Conservation (phyloP, 2,888 invertebrate genomes). For the Drosophila crucigera region DNA sequence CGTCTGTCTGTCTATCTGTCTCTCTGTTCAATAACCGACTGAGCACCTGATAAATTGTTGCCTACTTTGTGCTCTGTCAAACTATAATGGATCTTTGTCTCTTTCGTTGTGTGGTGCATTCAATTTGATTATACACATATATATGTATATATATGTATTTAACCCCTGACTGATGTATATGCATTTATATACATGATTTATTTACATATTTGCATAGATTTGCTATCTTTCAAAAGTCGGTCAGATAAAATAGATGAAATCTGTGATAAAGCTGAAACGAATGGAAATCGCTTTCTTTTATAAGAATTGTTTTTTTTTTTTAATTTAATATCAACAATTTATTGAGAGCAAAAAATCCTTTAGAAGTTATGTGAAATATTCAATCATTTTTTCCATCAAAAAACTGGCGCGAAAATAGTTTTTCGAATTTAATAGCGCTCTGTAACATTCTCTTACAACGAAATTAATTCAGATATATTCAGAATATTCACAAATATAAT, state of each 20-base stretch:
- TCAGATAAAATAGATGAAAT: background rate
- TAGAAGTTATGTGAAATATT: background rate
- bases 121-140: background rate
- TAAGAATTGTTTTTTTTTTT: background rate
- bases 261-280: background rate
- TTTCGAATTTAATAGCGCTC: background rate
- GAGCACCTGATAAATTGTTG: constrained; percentile 62
- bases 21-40: constrained; percentile 29
- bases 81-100: constrained; percentile 29
- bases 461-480: background rate
- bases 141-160: background rate
- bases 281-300: background rate
- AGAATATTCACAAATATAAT: background rate
- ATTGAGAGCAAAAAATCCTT: background rate
- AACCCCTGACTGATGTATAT: background rate
- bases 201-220: background rate
- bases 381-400: background rate
- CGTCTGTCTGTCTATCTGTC: constrained; percentile 19
- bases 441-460: background rate
- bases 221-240: background rate
- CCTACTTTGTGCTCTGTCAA: constrained; percentile 49
- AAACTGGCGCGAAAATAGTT: background rate
- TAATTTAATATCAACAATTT: background rate
- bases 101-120: background rate
- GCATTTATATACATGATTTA: background rate